Base-by-base conservation (phyloP, 2,797 vertebrate species). In the Ambastaia sidthimunki region DNA sequence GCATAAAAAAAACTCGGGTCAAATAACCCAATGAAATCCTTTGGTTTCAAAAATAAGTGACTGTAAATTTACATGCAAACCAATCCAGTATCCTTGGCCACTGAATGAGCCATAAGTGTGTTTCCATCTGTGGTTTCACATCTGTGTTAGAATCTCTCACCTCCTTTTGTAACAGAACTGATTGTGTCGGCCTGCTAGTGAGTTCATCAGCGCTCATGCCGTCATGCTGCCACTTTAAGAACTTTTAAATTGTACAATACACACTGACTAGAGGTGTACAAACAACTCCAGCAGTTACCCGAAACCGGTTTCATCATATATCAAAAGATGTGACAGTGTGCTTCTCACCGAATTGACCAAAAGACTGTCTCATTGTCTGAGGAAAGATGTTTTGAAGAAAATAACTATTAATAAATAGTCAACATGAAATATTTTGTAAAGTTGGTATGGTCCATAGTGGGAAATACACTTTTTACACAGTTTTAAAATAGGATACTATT, bases 11-110 rank as follows among this genome's bases (percentile, higher is more conserved):
- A n/a, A n/a, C n/a, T n/a, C n/a, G n/a, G n/a, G n/a, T n/a, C n/a
- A n/a, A n/a, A n/a, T n/a, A n/a, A n/a, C n/a, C n/a, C n/a, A 23
- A 54, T 34, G 0, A 0, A 54, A 54, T 7, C 4, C 7, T 41
- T 66, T 75, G 31, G 9, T 65, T 75, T 37, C 4, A 52, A 52
- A 50, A 15, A 48, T n/a, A 15, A 15, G 65, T 23, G 18, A 55
- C 34, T 28, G 2, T 9, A 44, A 68, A 47, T 47, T 44, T 4
- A 47, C 15, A 57, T 5, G 13, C 15, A 47, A 55, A 55, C 23
- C 55, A 23, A 23, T 54, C 18, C 47, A 23, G 18, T 60, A 60
- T 60, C 23, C 25, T 15, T 15, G 57, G 23, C 11, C 57, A 60
- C 4, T 60, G 12, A 60, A 23, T 62, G 13, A 25, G 16, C 28